These are phyloP conservation scores for Leistus spinibarbis DNA, from an alignment of 2,888 invertebrate genomes.

Conservation along the genomic window DNA sequence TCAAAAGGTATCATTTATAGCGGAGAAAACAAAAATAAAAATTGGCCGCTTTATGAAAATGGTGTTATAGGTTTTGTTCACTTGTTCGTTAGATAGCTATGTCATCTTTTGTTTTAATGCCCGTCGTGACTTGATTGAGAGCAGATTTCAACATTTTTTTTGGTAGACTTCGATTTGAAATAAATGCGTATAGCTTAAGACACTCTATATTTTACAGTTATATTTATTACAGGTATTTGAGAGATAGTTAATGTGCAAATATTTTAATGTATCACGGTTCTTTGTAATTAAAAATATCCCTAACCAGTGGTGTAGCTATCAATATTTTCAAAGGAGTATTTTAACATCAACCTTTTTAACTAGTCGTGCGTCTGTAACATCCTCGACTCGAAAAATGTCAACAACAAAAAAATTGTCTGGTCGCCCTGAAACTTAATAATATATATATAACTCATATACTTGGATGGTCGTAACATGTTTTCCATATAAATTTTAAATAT, in stretches of 20 bases:
- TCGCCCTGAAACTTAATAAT: no score
- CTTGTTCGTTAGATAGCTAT: conserved; percentile 31
- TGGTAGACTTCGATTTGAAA: conserved; percentile 1
- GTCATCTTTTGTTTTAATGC: conserved; percentile 39
- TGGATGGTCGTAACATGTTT: no score
- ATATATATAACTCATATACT: no score
- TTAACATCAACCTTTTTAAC: no score
- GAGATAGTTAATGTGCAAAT: conserved; percentile 33
- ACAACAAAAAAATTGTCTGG: no score
- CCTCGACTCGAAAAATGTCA: no score
- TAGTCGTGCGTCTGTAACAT: no score
- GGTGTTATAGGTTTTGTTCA: conserved; percentile 18
- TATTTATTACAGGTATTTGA: conserved; percentile 32
- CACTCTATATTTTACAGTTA: conserved; percentile 26
- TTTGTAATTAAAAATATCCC: conserved; percentile 25
- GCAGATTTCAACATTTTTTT: conserved; percentile 23
- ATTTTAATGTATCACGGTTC: conserved; percentile 28
- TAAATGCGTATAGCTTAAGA: conserved; percentile 4
- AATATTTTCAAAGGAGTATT: not conserved
- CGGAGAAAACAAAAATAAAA: not conserved
- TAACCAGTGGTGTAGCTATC: not conserved
- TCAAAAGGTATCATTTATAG: no score
- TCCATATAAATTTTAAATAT: no score
- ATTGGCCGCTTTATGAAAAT: conserved; percentile 19
- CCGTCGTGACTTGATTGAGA: conserved; percentile 37